Conservation (phyloP, 1,140 invertebrate species). For the Varroa destructor region DNA sequence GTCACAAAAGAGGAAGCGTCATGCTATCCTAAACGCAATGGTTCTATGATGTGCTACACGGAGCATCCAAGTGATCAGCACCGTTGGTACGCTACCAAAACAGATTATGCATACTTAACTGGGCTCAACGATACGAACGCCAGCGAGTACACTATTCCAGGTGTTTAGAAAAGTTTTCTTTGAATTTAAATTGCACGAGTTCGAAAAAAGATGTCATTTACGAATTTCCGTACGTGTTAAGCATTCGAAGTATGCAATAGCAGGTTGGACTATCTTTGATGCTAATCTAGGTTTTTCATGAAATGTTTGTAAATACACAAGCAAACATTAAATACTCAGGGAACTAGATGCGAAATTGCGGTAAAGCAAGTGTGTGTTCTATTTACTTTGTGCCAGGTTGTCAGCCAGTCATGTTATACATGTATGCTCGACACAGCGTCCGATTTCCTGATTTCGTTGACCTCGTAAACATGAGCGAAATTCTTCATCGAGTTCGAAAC, state of each 20-base stretch:
- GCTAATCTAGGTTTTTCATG: no score
- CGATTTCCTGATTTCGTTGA: constrained; percentile 7
- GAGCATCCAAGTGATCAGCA: not conserved
- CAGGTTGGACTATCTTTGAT: no score
- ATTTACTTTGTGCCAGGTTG: not conserved
- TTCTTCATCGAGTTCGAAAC: not conserved
- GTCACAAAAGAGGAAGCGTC: not conserved
- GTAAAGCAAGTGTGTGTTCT: not conserved
- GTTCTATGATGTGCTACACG: constrained; percentile 4
- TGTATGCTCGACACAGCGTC: constrained; percentile 6
- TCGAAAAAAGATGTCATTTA: no score
- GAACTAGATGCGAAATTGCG: no score
- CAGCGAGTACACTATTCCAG: not conserved
- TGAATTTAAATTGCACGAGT: not conserved
- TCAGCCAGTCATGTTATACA: constrained; percentile 10
- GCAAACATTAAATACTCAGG: no score
- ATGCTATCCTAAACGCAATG: constrained; percentile 4
- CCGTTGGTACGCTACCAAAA: constrained; percentile 8
- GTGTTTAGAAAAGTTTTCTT: not conserved
- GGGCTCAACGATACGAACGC: constrained; percentile 2
- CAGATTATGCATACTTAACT: not conserved
- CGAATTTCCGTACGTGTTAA: no score
- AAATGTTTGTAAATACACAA: no score
- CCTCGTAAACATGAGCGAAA: not conserved
- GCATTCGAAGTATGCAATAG: no score